Evolutionary conservation across 2,797 vertebrate species (phyloP).

Genomic region (Girardinus metallicus): DNA sequence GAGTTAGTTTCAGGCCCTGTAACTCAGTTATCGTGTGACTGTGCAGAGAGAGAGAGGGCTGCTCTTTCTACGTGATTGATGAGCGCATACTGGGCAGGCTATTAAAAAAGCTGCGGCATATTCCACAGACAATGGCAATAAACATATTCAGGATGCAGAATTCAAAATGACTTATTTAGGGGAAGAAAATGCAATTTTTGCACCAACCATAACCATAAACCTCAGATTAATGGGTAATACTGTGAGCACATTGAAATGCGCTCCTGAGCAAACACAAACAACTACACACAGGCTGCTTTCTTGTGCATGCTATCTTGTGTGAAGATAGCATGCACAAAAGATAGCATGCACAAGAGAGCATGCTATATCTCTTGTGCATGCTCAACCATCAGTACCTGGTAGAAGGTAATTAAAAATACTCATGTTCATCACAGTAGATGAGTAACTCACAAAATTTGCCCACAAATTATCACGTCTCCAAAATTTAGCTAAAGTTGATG

Average conservation of each 20-base stretch:
- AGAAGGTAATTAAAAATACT: constrained; percentile 14
- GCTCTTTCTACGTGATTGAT: constrained; percentile 91
- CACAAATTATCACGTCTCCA: neutral
- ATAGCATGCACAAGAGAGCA: no score
- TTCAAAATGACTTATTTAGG: constrained; percentile 86
- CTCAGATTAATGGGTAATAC: constrained; percentile 72
- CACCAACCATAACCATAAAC: constrained; percentile 73
- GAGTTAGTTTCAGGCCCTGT: constrained; percentile 90
- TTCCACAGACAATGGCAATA: constrained; percentile 86
- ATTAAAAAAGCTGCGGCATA: constrained; percentile 83
- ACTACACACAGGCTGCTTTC: constrained; percentile 12
- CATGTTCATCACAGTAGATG: constrained; percentile 4
- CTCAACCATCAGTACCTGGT: constrained; percentile 34
- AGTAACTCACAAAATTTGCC: neutral
- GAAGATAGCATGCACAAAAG: no score
- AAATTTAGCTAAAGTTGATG: neutral
- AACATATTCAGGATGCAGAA: constrained; percentile 83
- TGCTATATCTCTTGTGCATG: no score
- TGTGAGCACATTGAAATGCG: constrained; percentile 64
- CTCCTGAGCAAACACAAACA: constrained; percentile 36
- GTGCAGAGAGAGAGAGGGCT: constrained; percentile 86
- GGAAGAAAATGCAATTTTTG: constrained; percentile 69
- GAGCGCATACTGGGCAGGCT: constrained; percentile 83
- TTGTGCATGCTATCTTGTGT: constrained; percentile 20
- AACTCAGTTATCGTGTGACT: constrained; percentile 90